A percentile compares a stretch with the other conserved stretches of the same genome.
phyloP scores from a whole-genome alignment of 2,797 vertebrate species.

The Danio kyathit region DNA sequence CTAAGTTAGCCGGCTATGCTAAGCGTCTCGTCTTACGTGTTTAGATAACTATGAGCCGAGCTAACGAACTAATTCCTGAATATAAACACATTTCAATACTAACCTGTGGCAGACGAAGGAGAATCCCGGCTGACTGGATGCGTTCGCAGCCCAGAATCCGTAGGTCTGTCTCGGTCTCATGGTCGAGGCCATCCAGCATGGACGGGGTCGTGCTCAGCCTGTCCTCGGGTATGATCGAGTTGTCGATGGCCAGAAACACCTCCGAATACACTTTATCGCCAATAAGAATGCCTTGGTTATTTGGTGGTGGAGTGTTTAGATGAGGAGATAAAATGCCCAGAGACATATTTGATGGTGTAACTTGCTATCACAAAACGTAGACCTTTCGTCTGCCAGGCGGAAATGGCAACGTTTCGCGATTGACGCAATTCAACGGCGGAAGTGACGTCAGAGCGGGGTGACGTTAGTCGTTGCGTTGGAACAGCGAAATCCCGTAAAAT shows the following conservation, averaged over 20 bases:
- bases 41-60: too few relatives aligned
- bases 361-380: slow-evolving; percentile 12
- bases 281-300: slow-evolving; percentile 90
- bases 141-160: slow-evolving; percentile 87
- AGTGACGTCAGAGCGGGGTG: not conserved
- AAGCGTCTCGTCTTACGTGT: not conserved
- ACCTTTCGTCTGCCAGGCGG: slow-evolving; percentile 40
- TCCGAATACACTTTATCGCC: slow-evolving; percentile 95
- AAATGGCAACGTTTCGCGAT: slow-evolving; percentile 37
- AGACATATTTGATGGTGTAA: slow-evolving; percentile 54
- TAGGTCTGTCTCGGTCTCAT: slow-evolving; percentile 83
- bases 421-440: slow-evolving; percentile 28
- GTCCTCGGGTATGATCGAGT: slow-evolving; percentile 94
- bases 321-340: slow-evolving; percentile 62
- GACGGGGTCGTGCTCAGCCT: slow-evolving; percentile 88
- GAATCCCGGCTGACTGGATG: slow-evolving; percentile 86
- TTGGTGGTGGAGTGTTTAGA: slow-evolving; percentile 69
- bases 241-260: slow-evolving; percentile 94
- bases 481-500: not conserved
- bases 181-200: slow-evolving; percentile 85
- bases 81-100: not conserved
- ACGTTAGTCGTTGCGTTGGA: not conserved
- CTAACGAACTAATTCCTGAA: not conserved
- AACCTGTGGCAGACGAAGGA: slow-evolving; percentile 84
- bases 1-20: slow-evolving; percentile 18